Evolutionary conservation across 2,113 vertebrate species (phyloP).

Genomic region (Trematomus loennbergii): DNA sequence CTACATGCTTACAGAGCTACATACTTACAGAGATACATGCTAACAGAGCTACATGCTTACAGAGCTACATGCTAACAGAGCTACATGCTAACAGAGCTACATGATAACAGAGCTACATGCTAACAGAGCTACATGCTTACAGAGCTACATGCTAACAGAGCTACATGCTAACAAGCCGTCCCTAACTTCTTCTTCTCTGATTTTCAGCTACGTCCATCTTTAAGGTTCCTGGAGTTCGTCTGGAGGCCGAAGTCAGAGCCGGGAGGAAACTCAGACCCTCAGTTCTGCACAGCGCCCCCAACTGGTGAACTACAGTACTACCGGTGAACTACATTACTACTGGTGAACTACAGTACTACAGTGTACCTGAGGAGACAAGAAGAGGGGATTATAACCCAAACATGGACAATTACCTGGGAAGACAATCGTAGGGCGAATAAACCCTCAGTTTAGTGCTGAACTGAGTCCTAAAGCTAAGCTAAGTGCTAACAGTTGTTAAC

Average conservation of each 20-base stretch:
- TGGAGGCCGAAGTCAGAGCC: conserved; percentile 90
- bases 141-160: neutral
- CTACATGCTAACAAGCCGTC: too few species aligned
- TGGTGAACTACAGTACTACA: too few species aligned
- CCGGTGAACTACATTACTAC: too few species aligned
- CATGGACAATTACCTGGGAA: neutral
- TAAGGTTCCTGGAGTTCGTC: conserved; percentile 86
- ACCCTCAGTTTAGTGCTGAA: neutral
- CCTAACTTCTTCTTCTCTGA: neutral
- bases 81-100: too few species aligned
- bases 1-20: neutral
- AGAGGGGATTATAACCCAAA: neutral
- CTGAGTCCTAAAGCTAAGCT: neutral
- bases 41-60: too few species aligned
- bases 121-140: too few species aligned
- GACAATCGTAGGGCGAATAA: neutral
- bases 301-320: too few species aligned
- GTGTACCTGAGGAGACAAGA: too few species aligned
- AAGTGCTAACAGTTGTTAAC: neutral
- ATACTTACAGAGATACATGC: too few species aligned
- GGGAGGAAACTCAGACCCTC: conserved; percentile 68
- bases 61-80: too few species aligned
- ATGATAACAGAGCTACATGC: too few species aligned
- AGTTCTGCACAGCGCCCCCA: conserved; percentile 61
- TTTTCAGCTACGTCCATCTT: conserved; percentile 88